phyloP scores from a whole-genome alignment of 2,797 vertebrate genomes.

The Microctenopoma steveboyesi region DNA sequence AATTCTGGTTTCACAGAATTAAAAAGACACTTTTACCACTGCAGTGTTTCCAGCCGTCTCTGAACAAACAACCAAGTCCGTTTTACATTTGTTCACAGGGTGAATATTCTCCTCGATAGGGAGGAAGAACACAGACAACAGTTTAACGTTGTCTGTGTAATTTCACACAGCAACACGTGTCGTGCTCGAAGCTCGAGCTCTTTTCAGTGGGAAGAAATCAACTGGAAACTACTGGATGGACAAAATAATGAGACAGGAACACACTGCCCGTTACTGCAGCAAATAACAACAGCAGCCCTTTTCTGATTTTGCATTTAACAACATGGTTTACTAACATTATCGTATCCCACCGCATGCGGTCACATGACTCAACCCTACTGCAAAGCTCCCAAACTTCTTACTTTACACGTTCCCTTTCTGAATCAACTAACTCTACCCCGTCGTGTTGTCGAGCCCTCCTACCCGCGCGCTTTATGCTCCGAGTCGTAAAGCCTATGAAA shows the following conservation, averaged over 20 bases:
- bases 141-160: not conserved
- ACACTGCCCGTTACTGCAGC: not conserved
- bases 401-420: not conserved
- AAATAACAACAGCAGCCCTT: not conserved
- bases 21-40: not conserved
- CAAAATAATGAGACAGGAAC: not conserved
- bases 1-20: not conserved
- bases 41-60: not conserved
- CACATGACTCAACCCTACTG: too few species aligned
- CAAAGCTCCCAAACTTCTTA: not conserved
- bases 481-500: constrained; percentile 8
- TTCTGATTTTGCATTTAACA: too few species aligned
- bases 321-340: too few species aligned
- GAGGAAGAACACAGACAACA: not conserved
- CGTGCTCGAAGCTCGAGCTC: not conserved
- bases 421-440: not conserved
- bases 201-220: not conserved
- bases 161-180: not conserved
- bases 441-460: not conserved
- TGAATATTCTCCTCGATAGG: not conserved
- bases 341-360: too few species aligned
- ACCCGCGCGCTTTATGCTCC: not conserved
- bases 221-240: not conserved
- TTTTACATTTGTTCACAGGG: not conserved
- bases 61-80: not conserved